Evolutionary conservation across 2,797 vertebrate species (phyloP), one percentile per base, ranked within the genome.

Genomic region (Phrynocephalus forsythii): DNA sequence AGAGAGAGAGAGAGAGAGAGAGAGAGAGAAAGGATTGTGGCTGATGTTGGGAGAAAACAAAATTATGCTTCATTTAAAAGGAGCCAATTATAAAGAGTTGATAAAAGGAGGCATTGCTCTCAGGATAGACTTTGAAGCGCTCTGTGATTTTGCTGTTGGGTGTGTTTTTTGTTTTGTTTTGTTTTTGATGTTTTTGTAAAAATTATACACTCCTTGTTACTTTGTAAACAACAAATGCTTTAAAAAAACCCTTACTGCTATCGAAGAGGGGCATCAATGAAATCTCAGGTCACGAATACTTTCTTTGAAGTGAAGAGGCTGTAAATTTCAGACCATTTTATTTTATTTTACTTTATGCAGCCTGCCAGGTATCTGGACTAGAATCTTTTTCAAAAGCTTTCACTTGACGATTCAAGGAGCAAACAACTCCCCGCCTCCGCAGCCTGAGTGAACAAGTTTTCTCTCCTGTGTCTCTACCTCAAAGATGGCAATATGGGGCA

Each of bases 361-460:
- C 90, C 78, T 80, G 67, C 90, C 73, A 79, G 85, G 72, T 0
- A 11, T 82, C 87, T 91, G 92, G 93, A 93, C 91, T 66, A 1
- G 1, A 90, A 93, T 86, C 79, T 22, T 68, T 90, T 93, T 89
- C 91, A 90, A 92, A 90, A 93, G 94, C 90, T 88, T 86, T 85
- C 79, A 79, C 91, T 86, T 83, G 68, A 92, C 60, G 86, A 82
- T 79, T 94, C 86, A 87, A 88, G 87, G 66, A 75, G 78, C n/a
- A 30, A 86, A n/a, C 11, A 67, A 52, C 90, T 75, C 22, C 28
- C 16, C 44, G 9, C 87, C 48, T 24, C 33, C 67, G 33, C 20
- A 11, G 22, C 22, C 38, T 44, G 38, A 44, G 38, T 44, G 38
- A n/a, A 3, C 60, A 80, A 16, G 33, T 82, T 26, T 44, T 16